These are phyloP conservation scores for Andrena flavipes DNA, from an alignment of 2,888 invertebrate species.

Conservation along the genomic window DNA sequence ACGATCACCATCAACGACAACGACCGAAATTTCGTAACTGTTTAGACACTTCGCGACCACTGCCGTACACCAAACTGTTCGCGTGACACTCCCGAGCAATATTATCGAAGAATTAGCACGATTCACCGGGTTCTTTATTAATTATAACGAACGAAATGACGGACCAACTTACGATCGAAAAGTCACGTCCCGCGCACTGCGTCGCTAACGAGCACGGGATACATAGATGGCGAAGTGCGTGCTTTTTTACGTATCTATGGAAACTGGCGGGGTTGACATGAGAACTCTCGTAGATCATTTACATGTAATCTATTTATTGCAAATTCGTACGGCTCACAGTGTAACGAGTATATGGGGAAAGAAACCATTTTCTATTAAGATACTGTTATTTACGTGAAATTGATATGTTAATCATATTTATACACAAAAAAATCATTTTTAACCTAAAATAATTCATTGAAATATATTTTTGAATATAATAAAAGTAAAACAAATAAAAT, in stretches of 20 bases:
- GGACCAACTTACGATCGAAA: background rate
- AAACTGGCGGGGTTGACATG: background rate
- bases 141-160: background rate
- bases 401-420: no score
- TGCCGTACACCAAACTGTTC: background rate
- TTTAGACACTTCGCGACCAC: background rate
- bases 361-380: no score
- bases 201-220: background rate
- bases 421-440: no score
- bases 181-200: background rate
- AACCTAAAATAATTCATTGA: no score
- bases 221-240: constrained; percentile 21
- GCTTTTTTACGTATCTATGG: background rate
- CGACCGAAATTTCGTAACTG: constrained; percentile 2
- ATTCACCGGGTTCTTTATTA: background rate
- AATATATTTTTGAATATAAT: no score
- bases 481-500: no score
- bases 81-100: background rate
- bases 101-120: background rate
- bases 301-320: background rate
- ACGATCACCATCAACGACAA: constrained; percentile 1
- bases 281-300: background rate
- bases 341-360: no score
- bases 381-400: no score
- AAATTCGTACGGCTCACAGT: no score